Evolutionary conservation across 1,140 invertebrate species (phyloP).

Genomic region (Drosophila sturtevanti): DNA sequence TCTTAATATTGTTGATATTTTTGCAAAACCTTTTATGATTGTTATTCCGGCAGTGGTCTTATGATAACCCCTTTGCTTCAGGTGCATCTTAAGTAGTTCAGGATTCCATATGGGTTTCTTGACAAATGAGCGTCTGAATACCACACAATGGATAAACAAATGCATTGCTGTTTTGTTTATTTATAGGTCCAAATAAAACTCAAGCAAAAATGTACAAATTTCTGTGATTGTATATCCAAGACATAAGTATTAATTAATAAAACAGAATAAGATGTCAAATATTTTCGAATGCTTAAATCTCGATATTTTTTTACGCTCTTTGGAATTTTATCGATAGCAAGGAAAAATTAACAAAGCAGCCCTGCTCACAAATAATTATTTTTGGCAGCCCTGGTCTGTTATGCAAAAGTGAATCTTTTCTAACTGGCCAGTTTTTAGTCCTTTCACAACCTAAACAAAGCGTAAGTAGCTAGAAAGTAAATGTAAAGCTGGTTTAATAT

Average conservation of each 20-base stretch:
- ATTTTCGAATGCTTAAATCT: not conserved
- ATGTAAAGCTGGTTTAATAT: not conserved
- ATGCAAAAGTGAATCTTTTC: conserved; percentile 37
- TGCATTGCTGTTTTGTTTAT: too few species aligned
- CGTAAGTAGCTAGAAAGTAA: conserved; percentile 34
- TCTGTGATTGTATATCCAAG: not conserved
- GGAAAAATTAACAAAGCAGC: not conserved
- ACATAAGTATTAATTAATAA: too few species aligned
- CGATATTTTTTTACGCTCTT: not conserved
- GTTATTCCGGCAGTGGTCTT: too few species aligned
- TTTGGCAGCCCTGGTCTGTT: conserved; percentile 41
- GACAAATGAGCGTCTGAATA: not conserved
- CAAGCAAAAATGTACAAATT: not conserved
- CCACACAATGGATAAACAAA: too few species aligned
- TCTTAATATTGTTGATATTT: too few species aligned
- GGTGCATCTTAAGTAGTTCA: not conserved
- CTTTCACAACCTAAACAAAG: conserved; percentile 29
- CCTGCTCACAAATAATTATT: not conserved
- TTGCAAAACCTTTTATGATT: too few species aligned
- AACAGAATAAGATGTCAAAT: not conserved
- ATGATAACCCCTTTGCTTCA: not conserved
- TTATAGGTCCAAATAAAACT: not conserved
- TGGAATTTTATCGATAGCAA: not conserved
- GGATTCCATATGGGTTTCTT: not conserved
- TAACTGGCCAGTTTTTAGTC: conserved; percentile 30